Percentiles rank a stretch among this genome's conserved stretches.
phyloP scores from a whole-genome alignment of 2,797 vertebrate genomes.

The Myoxocephalus aenaeus region DNA sequence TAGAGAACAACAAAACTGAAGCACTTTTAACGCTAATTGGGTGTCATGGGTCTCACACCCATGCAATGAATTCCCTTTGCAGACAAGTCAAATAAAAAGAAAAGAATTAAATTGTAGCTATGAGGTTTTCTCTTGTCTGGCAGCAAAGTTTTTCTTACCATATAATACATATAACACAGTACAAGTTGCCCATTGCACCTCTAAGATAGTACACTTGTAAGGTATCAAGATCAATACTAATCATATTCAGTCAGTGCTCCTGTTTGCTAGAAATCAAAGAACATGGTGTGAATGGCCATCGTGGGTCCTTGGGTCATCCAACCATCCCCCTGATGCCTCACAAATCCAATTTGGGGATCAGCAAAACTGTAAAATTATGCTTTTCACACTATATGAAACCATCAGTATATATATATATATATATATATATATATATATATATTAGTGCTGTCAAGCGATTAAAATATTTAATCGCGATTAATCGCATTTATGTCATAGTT shows the following conservation, averaged over 20 bases:
- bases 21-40: background rate
- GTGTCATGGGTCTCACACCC: background rate
- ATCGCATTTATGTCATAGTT: too few species aligned
- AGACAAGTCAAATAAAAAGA: conserved; percentile 38
- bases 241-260: background rate
- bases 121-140: conserved; percentile 7
- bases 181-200: background rate
- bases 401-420: conserved; percentile 4
- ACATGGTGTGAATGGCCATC: background rate
- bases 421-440: background rate
- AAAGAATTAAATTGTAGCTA: background rate
- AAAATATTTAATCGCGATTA: too few species aligned
- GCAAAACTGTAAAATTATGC: conserved; percentile 7
- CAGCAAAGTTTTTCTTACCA: background rate
- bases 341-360: background rate
- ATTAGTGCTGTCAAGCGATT: too few species aligned
- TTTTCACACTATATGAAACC: conserved; percentile 18
- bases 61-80: background rate
- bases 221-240: background rate
- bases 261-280: conserved; percentile 6
- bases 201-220: background rate
- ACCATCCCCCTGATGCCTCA: background rate
- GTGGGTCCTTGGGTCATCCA: background rate
- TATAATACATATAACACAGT: background rate
- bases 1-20: background rate